Percentiles rank a stretch among this genome's conserved stretches.
phyloP scores from a whole-genome alignment of 1,140 invertebrate species.

The Bombus superbus region DNA sequence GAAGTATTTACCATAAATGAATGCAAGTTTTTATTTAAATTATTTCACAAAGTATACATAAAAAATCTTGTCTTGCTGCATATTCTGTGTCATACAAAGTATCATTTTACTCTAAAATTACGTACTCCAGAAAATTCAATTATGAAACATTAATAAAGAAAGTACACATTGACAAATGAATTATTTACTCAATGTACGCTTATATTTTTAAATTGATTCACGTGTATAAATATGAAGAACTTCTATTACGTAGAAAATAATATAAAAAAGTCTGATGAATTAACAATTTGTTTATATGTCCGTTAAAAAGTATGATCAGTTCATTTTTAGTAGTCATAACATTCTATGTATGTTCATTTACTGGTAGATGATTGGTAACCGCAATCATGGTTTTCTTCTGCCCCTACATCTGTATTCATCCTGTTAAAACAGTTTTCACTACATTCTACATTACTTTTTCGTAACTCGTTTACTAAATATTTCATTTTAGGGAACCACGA shows the following conservation, averaged over 20 bases:
- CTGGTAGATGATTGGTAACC: constrained; percentile 75
- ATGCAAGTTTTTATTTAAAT: constrained; percentile 63
- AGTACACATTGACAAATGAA: background rate
- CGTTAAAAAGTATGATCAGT: background rate
- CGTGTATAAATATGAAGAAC: background rate
- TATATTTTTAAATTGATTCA: background rate
- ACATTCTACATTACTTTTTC: constrained; percentile 56
- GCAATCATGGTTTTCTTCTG: constrained; percentile 69
- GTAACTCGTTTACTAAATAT: constrained; percentile 64
- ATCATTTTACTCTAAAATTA: constrained; percentile 63
- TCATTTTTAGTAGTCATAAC: constrained; percentile 7
- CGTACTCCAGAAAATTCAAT: background rate
- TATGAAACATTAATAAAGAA: constrained; percentile 6
- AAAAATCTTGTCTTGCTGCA: constrained; percentile 70
- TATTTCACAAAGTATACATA: constrained; percentile 70
- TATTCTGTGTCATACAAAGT: constrained; percentile 63
- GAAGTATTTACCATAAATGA: constrained; percentile 70
- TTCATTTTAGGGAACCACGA: constrained; percentile 70
- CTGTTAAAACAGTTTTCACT: constrained; percentile 48
- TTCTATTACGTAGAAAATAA: background rate
- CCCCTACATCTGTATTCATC: constrained; percentile 48
- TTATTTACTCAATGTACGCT: background rate
- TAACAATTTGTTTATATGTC: background rate
- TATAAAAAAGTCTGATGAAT: background rate
- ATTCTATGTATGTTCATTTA: constrained; percentile 65